These are phyloP conservation scores for Physocephala rufipes DNA, from an alignment of 2,888 invertebrate genomes.

Conservation along the genomic window DNA sequence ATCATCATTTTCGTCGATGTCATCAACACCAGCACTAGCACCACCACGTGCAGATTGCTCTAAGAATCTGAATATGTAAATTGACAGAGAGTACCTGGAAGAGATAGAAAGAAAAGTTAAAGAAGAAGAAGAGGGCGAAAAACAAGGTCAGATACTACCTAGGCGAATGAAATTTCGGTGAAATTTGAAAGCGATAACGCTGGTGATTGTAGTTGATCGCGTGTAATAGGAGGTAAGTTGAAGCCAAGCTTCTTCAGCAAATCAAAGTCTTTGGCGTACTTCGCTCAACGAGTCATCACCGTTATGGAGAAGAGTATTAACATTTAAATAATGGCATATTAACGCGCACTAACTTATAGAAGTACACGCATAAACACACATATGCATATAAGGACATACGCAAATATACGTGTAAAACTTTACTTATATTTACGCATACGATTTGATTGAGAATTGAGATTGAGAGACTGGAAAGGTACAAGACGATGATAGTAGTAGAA, in stretches of 20 bases:
- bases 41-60: background rate
- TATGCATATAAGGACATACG: background rate
- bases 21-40: slow-evolving; percentile 17
- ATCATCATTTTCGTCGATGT: too few relatives aligned
- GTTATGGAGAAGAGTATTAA: slow-evolving; percentile 28
- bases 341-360: background rate
- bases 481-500: background rate
- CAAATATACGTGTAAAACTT: background rate
- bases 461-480: background rate
- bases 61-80: slow-evolving; percentile 1
- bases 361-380: background rate
- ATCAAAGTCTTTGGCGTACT: background rate
- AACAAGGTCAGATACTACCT: too few relatives aligned
- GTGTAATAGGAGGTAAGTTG: too few relatives aligned
- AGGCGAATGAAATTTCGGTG: too few relatives aligned
- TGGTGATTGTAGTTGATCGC: too few relatives aligned
- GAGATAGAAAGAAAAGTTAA: too few relatives aligned
- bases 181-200: too few relatives aligned
- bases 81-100: background rate
- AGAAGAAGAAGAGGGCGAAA: too few relatives aligned
- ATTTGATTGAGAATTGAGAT: background rate
- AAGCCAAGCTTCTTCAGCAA: slow-evolving; percentile 13
- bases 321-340: slow-evolving; percentile 23
- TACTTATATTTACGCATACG: too few relatives aligned
- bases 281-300: background rate